Evolutionary conservation across 2,888 invertebrate species (phyloP).

Genomic region (Morpho achilles): DNA sequence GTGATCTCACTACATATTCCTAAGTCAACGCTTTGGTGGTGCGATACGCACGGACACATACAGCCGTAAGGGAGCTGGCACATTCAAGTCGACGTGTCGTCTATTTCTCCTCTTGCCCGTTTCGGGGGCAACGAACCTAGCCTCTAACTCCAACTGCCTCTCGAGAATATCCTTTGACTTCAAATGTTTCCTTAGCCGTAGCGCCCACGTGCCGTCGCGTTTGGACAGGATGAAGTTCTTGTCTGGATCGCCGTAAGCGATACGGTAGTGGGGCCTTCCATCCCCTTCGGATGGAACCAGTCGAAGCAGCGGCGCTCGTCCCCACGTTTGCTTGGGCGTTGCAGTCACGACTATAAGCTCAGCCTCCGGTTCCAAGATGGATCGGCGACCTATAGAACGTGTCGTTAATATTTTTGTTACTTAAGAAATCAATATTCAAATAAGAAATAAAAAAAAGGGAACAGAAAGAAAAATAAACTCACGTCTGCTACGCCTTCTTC

Average conservation of each 20-base stretch:
- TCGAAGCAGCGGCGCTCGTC: slow-evolving; percentile 57
- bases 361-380: slow-evolving; percentile 56
- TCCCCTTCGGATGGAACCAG: slow-evolving; percentile 56
- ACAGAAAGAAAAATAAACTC: slow-evolving; percentile 31
- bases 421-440: too few relatives aligned
- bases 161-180: slow-evolving; percentile 39
- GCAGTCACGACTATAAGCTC: slow-evolving; percentile 57
- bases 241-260: slow-evolving; percentile 56
- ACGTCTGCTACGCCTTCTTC: slow-evolving; percentile 63
- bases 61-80: slow-evolving; percentile 55
- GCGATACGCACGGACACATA: slow-evolving; percentile 60
- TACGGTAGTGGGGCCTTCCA: slow-evolving; percentile 58
- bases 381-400: slow-evolving; percentile 52
- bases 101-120: slow-evolving; percentile 31
- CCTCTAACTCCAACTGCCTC: slow-evolving; percentile 62
- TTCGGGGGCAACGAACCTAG: slow-evolving; percentile 53
- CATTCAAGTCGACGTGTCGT: slow-evolving; percentile 33
- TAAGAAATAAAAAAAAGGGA: not conserved
- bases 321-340: slow-evolving; percentile 57
- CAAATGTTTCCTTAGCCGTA: slow-evolving; percentile 53
- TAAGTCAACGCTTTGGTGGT: slow-evolving; percentile 39
- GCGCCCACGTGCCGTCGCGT: slow-evolving; percentile 62
- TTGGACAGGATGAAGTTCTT: slow-evolving; percentile 55
- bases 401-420: too few relatives aligned
- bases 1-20: slow-evolving; percentile 12